Base-by-base conservation (phyloP, 2,888 invertebrate species). In the Heterodera filipjevi region DNA sequence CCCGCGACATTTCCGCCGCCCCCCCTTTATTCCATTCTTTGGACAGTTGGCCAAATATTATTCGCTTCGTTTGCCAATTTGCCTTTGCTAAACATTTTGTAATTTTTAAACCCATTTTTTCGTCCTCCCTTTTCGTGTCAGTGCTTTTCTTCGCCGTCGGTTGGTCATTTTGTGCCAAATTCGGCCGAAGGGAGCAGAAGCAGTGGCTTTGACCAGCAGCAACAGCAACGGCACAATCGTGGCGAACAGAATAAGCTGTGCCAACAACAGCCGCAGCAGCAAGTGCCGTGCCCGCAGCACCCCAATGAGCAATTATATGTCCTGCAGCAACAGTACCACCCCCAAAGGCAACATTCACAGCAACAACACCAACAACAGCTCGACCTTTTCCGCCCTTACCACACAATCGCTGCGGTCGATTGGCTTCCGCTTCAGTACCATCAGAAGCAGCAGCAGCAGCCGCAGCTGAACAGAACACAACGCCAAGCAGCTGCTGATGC, bases 381-480 rank as follows among this genome's bases (percentile, higher is more conserved):
- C 32, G 59, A n/a, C 27, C 53, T 46, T 16, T 77, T 77, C 32
- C 70, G 77, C 44, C 71, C 72, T 49, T 71, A 77, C 66, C 77
- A 77, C 32, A 71, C 77, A 39, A 73, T 77, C 75, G 33, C 77
- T 30, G 35, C 77, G 5, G 66, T 30, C 46, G 68, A 77, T 77
- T 76, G 68, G 49, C 77, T 44, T 22, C 77, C 66, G 59, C 39
- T 64, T 14, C 75, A 75, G 33, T 68, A 76, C n/a, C 44, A 77
- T 3, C 76, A 77, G 8, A 22, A 30, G 39, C 49, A 59, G 22
- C 71, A 77, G n/a, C n/a, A n/a, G n/a, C n/a, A n/a, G n/a, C n/a
- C n/a, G 32, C 76, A 77, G 59, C 49, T 59, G 27, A 59, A 27
- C 59, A 27, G 59, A 59, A n/a, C 59, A n/a, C 59, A 59, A 1